Percentiles rank a stretch among this genome's conserved stretches.
Conservation (phyloP, 2,113 vertebrate genomes). For the Salvelinus sp. region DNA sequence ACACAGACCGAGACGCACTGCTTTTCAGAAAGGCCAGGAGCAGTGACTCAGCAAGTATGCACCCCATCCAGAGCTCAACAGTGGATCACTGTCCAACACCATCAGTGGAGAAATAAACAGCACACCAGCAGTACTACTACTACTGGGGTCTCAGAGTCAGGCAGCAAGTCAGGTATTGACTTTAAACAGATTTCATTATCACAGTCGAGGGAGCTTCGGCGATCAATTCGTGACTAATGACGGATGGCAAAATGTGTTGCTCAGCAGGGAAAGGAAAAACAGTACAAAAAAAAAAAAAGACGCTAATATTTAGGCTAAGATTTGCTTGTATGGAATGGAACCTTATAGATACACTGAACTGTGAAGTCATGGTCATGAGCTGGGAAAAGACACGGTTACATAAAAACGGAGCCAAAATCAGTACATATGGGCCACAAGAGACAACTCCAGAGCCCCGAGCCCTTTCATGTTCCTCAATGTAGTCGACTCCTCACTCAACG, state of each 20-base stretch:
- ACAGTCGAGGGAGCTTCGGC: conserved; percentile 45
- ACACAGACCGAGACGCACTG: conserved; percentile 17
- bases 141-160: background rate
- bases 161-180: conserved; percentile 41
- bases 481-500: conserved; percentile 66
- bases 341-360: conserved; percentile 18
- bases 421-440: conserved; percentile 57
- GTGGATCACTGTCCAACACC: background rate
- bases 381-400: conserved; percentile 47
- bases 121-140: background rate
- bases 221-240: conserved; percentile 53
- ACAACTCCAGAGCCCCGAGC: conserved; percentile 58
- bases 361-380: conserved; percentile 30
- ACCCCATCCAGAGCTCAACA: conserved; percentile 13
- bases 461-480: conserved; percentile 66
- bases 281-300: conserved; percentile 29
- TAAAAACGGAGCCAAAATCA: conserved; percentile 50
- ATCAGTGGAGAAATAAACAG: conserved; percentile 9
- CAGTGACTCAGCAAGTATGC: conserved; percentile 22
- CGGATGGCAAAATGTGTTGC: conserved; percentile 13
- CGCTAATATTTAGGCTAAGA: conserved; percentile 7
- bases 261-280: conserved; percentile 16
- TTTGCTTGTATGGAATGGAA: conserved; percentile 44
- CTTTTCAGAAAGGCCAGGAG: conserved; percentile 15
- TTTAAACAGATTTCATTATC: conserved; percentile 54